Conservation (phyloP, 2,888 invertebrate genomes). For the Cantharis flavilabris region DNA sequence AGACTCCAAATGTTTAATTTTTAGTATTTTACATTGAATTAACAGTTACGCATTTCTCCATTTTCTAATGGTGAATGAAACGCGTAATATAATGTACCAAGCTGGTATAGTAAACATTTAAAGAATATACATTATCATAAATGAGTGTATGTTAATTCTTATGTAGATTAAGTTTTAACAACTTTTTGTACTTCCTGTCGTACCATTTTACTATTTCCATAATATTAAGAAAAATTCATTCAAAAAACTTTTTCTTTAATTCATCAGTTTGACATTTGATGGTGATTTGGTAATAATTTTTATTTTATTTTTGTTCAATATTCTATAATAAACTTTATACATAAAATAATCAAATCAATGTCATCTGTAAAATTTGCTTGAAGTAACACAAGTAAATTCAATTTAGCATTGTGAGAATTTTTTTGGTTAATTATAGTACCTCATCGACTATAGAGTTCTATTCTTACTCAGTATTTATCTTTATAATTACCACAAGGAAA, state of each 20-base stretch:
- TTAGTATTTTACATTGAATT: too few relatives aligned
- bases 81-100: not conserved
- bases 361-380: not conserved
- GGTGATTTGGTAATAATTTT: not conserved
- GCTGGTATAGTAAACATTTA: not conserved
- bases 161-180: not conserved
- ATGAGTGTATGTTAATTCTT: not conserved
- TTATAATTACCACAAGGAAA: not conserved
- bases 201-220: not conserved
- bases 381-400: not conserved
- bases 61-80: not conserved
- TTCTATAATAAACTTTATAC: too few relatives aligned
- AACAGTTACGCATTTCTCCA: not conserved
- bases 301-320: not conserved
- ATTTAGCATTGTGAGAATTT: not conserved
- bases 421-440: not conserved
- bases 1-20: not conserved
- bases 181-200: not conserved
- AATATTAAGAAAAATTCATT: not conserved
- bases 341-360: not conserved
- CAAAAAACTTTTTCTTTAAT: not conserved
- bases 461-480: not conserved
- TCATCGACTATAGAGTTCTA: not conserved
- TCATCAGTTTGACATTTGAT: not conserved
- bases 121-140: not conserved